phyloP scores from a whole-genome alignment of 2,113 vertebrate genomes.

The Thunnus maccoyii region DNA sequence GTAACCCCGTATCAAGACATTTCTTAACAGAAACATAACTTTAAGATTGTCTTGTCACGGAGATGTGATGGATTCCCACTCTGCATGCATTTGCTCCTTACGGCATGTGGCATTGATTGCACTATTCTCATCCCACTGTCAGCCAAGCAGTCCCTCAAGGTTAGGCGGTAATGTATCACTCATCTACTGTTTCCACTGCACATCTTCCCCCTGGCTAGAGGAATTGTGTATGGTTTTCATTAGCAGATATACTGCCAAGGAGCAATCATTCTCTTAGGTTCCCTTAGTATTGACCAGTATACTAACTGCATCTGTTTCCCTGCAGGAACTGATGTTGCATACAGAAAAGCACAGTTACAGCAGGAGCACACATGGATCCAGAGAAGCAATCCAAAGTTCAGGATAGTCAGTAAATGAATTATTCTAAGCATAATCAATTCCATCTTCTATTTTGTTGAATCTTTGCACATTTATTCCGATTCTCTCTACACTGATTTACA shows the following conservation, averaged over 20 bases:
- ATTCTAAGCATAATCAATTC: neutral
- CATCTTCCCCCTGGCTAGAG: slow-evolving; percentile 60
- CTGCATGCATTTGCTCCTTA: slow-evolving; percentile 53
- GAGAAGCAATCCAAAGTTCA: slow-evolving; percentile 12
- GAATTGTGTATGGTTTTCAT: slow-evolving; percentile 76
- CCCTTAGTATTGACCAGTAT: slow-evolving; percentile 42
- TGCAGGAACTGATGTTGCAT: slow-evolving; percentile 41
- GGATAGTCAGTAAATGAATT: slow-evolving; percentile 12
- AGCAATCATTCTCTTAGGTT: slow-evolving; percentile 55
- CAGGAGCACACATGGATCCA: slow-evolving; percentile 17
- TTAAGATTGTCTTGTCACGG: slow-evolving; percentile 63
- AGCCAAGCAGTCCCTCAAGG: slow-evolving; percentile 71
- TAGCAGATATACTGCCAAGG: slow-evolving; percentile 61
- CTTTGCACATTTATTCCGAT: neutral
- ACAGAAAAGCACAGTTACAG: slow-evolving; percentile 30
- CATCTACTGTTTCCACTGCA: slow-evolving; percentile 78
- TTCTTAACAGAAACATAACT: slow-evolving; percentile 67
- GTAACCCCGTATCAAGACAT: slow-evolving; percentile 57
- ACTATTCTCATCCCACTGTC: slow-evolving; percentile 67
- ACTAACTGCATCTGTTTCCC: slow-evolving; percentile 50
- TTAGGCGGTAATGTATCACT: slow-evolving; percentile 75
- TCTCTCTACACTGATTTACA: neutral
- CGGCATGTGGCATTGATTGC: slow-evolving; percentile 78
- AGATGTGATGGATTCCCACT: slow-evolving; percentile 64
- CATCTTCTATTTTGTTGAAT: neutral